These are phyloP conservation scores for Epinephelus fuscoguttatus DNA, from an alignment of 2,113 vertebrate genomes.

Conservation along the genomic window DNA sequence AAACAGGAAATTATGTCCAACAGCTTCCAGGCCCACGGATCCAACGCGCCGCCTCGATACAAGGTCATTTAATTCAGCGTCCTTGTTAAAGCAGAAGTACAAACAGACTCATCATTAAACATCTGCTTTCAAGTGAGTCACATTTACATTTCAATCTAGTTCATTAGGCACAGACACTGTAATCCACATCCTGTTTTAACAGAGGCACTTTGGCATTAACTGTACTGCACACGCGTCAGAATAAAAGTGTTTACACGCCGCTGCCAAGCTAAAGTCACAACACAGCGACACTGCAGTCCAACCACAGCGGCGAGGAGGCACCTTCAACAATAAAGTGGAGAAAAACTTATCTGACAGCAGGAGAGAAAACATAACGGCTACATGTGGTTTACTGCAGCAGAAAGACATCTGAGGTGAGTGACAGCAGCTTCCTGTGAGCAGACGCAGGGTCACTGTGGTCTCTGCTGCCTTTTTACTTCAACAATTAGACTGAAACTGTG, in stretches of 20 bases:
- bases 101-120: conserved; percentile 72
- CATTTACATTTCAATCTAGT: conserved; percentile 74
- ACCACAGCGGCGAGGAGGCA: conserved; percentile 10
- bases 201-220: neutral
- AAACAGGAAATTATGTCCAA: conserved; percentile 34
- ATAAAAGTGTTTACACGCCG: conserved; percentile 12
- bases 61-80: conserved; percentile 51
- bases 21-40: conserved; percentile 12
- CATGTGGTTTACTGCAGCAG: conserved; percentile 7
- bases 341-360: conserved; percentile 26
- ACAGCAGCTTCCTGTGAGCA: neutral
- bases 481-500: neutral
- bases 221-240: conserved; percentile 13
- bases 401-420: conserved; percentile 5
- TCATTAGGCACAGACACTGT: conserved; percentile 60
- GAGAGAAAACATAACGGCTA: neutral
- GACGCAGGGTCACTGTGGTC: neutral
- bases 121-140: conserved; percentile 69
- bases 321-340: conserved; percentile 45
- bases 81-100: conserved; percentile 63
- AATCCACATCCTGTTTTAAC: conserved; percentile 51
- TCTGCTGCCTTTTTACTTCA: neutral
- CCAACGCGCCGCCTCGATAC: neutral
- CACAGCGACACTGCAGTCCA: neutral
- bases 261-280: conserved; percentile 2